A percentile compares a stretch with the other conserved stretches of the same genome.
phyloP scores from a whole-genome alignment of 2,113 vertebrate species.

The Danionella cerebrum region DNA sequence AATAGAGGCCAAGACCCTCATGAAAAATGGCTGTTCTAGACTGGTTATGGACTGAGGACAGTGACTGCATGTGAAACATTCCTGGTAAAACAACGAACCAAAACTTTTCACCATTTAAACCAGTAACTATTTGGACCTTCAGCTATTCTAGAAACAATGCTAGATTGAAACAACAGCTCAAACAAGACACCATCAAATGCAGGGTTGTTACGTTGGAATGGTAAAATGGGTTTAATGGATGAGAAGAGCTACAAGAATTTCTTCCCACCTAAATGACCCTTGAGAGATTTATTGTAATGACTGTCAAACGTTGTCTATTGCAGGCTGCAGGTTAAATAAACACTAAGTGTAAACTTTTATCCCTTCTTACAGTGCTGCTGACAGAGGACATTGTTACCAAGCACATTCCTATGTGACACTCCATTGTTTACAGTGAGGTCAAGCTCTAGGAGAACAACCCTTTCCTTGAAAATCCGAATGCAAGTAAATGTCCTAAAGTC shows the following conservation, averaged over 20 bases:
- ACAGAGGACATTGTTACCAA: not conserved
- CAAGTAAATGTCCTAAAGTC: not conserved
- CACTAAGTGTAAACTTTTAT: not conserved
- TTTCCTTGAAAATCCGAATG: not conserved
- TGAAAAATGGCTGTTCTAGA: no score
- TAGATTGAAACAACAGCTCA: no score
- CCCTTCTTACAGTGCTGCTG: not conserved
- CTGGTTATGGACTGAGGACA: no score
- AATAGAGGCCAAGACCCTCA: no score
- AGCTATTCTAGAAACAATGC: no score
- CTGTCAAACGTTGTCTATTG: conserved; percentile 20
- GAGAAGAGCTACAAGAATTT: conserved; percentile 22
- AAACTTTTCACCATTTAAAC: no score
- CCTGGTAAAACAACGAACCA: no score
- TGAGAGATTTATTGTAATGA: conserved; percentile 5
- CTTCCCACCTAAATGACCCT: not conserved
- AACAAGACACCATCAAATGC: no score
- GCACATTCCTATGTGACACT: conserved; percentile 25
- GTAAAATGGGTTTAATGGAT: no score
- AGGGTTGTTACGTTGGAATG: no score
- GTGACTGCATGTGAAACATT: no score
- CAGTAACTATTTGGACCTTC: no score
- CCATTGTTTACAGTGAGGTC: conserved; percentile 16
- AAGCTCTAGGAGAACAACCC: conserved; percentile 2
- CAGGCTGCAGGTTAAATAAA: conserved; percentile 16